These are phyloP conservation scores for Lysandra bellargus DNA, from an alignment of 2,888 invertebrate genomes.

Conservation along the genomic window DNA sequence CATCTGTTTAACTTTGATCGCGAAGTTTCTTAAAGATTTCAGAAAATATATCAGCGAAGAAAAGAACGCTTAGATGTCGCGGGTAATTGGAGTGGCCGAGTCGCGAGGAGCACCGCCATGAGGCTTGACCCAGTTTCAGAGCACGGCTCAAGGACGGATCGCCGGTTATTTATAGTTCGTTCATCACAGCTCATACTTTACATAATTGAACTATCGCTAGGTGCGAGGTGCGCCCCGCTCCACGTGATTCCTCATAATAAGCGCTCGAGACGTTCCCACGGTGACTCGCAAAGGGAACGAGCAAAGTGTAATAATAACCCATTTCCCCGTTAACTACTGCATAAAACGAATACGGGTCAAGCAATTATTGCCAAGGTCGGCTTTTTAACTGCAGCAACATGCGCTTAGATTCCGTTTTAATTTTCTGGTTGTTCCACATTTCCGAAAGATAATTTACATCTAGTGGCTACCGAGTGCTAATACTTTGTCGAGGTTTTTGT, in stretches of 20 bases:
- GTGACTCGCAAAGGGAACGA: conserved; percentile 51
- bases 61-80: conserved; percentile 47
- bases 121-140: conserved; percentile 74
- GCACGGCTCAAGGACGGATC: conserved; percentile 77
- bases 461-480: background rate
- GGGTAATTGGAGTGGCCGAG: conserved; percentile 50
- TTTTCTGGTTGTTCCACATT: background rate
- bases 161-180: conserved; percentile 77
- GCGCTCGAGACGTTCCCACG: conserved; percentile 62
- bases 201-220: conserved; percentile 69
- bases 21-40: background rate
- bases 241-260: conserved; percentile 57
- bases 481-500: background rate
- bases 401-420: background rate
- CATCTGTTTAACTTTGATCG: background rate
- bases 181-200: conserved; percentile 70
- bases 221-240: conserved; percentile 49
- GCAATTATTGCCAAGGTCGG: conserved; percentile 40
- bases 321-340: conserved; percentile 54
- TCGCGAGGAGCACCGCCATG: conserved; percentile 54
- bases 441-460: background rate
- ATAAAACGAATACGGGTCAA: conserved; percentile 46
- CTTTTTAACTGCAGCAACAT: conserved; percentile 35
- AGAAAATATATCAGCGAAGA: conserved; percentile 44
- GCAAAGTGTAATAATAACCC: conserved; percentile 54